A percentile compares a stretch with the other conserved stretches of the same genome.
phyloP scores from a whole-genome alignment of 35 echinoderm and acorn worm genomes.

The Holothuria glaberrima region DNA sequence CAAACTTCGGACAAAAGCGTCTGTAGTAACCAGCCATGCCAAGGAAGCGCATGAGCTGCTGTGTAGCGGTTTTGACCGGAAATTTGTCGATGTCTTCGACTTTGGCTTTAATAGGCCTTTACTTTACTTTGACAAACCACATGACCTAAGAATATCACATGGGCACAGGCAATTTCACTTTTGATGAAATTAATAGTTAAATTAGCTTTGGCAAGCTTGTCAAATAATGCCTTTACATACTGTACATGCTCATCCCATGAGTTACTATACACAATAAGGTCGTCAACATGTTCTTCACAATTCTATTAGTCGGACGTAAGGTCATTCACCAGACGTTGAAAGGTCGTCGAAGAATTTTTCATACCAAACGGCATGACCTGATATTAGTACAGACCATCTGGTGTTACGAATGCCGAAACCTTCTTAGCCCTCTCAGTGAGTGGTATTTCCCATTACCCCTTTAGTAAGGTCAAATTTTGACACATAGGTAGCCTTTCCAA shows the following conservation, averaged over 20 bases:
- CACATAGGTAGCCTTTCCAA: no score
- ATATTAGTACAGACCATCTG: no score
- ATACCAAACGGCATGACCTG: no score
- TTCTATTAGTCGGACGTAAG: background rate
- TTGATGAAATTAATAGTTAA: constrained; percentile 59
- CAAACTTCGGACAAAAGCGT: no score
- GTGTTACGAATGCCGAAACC: no score
- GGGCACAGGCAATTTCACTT: constrained; percentile 29
- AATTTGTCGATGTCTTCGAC: constrained; percentile 12
- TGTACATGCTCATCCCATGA: constrained; percentile 41
- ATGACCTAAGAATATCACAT: constrained; percentile 32
- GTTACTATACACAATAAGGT: no score
- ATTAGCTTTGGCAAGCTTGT: constrained; percentile 37
- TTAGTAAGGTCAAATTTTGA: no score
- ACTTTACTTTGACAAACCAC: constrained; percentile 10
- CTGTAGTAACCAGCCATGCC: constrained; percentile 46
- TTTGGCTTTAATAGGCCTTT: constrained; percentile 1
- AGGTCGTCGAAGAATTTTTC: constrained; percentile 76
- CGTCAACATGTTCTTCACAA: constrained; percentile 43
- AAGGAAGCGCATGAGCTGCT: constrained; percentile 7
- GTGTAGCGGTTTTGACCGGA: background rate
- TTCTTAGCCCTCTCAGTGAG: constrained; percentile 48
- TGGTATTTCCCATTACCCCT: constrained; percentile 17
- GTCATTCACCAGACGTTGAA: no score
- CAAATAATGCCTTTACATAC: constrained; percentile 16